Percentiles rank a stretch among this genome's conserved stretches.
Conservation (phyloP, 2,888 invertebrate species). For the Sabatieria punctata region DNA sequence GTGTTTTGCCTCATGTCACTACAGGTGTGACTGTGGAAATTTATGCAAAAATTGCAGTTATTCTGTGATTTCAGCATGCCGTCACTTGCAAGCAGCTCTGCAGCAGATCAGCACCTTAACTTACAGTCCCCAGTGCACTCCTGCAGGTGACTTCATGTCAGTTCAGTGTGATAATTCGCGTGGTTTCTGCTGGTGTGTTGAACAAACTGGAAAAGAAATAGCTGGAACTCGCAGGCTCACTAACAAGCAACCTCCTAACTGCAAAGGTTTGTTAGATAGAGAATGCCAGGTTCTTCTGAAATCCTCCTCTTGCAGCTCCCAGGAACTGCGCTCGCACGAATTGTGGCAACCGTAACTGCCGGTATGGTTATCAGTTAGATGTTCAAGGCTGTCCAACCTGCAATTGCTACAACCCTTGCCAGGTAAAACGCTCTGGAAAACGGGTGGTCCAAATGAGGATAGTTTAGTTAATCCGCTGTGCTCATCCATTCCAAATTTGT, state of each 20-base stretch:
- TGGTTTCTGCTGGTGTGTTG: conserved; percentile 8
- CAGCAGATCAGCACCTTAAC: neutral
- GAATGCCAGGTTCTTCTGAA: no score
- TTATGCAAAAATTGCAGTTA: neutral
- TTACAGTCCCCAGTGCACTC: neutral
- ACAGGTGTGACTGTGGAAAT: neutral
- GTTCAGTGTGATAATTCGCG: conserved; percentile 3
- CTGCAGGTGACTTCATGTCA: neutral
- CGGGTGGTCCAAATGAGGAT: no score
- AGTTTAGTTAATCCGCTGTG: neutral
- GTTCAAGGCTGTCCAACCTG: conserved; percentile 21
- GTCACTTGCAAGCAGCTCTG: neutral
- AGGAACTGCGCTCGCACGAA: neutral
- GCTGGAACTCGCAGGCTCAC: neutral
- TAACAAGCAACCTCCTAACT: neutral
- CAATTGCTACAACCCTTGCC: conserved; percentile 21
- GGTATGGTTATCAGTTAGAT: conserved; percentile 17
- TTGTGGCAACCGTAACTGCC: conserved; percentile 10
- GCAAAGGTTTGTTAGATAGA: no score
- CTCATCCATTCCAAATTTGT: neutral
- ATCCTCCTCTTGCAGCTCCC: neutral
- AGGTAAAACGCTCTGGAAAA: conserved; percentile 7
- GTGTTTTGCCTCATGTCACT: neutral
- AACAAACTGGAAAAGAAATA: conserved; percentile 5
- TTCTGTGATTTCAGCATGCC: neutral